Conservation (phyloP, 2,888 invertebrate species). For the Ptilodon capucinus region DNA sequence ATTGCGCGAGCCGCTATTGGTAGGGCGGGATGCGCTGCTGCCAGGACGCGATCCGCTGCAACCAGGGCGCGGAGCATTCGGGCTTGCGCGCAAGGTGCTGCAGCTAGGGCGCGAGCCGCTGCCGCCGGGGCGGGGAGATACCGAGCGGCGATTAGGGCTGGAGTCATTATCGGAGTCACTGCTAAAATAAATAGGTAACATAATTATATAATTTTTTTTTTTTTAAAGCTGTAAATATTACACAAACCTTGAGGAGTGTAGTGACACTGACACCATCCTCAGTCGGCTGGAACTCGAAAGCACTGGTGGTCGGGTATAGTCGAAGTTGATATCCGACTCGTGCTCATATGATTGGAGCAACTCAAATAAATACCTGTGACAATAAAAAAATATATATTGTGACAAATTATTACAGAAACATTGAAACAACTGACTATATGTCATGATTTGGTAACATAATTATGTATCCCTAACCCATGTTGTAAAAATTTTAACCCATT, state of each 20-base stretch:
- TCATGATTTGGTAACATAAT: too few species aligned
- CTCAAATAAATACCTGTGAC: constrained; percentile 83
- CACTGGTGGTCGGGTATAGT: constrained; percentile 57
- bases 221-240: neutral
- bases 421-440: neutral
- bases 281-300: constrained; percentile 41
- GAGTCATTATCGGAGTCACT: constrained; percentile 46
- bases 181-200: neutral
- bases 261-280: constrained; percentile 29
- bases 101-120: constrained; percentile 24
- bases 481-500: too few species aligned
- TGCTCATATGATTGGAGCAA: constrained; percentile 87
- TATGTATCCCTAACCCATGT: too few species aligned
- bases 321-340: constrained; percentile 55
- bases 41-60: neutral
- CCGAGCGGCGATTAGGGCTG: constrained; percentile 44
- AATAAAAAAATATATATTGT: neutral
- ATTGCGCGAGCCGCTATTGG: too few species aligned
- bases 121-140: constrained; percentile 57
- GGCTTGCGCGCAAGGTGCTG: neutral
- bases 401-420: neutral
- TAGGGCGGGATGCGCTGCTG: neutral
- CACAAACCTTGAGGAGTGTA: constrained; percentile 29
- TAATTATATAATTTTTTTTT: too few species aligned
- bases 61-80: neutral